Base-by-base conservation (phyloP, 2,113 vertebrate genomes). In the Odontesthes bonariensis region DNA sequence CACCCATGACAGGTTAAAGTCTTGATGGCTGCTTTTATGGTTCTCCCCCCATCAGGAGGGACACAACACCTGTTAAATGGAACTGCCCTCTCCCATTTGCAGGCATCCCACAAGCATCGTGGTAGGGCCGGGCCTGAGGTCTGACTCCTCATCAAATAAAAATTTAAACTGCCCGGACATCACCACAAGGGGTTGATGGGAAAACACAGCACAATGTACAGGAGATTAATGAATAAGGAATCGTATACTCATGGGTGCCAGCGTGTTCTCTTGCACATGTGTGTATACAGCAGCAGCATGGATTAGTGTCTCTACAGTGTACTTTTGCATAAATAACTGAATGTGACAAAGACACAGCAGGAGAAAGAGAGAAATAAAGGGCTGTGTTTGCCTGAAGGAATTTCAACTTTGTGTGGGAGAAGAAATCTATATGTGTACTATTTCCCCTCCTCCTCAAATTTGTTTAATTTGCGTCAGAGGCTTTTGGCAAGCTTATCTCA, bases 1-100 rank as follows among this genome's bases (percentile, higher is more conserved):
- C 92, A 93, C 87, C 92, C 92, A 63, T 92, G 92, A 92, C 90
- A 90, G 85, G 91, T 93, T 94, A 89, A 91, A 92, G 88, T 88
- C 88, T 85, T 94, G 89, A 93, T 91, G 91, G 81, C 71, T 74
- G 83, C 69, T 82, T 92, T 93, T 92, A 95, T 92, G 67, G 77
- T 58, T 42, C 75, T 60, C 66, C 19, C 35, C 57, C 84, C 84
- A 82, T 59, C 20, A 70, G 74, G 88, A 90, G 82, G 81, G 75
- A 77, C 75, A 53, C 86, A 86, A 87, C 93, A 94, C 92, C 92
- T 93, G 92, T 94, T 94, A 89, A 90, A 89, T 84, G 79, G 84
- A 81, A 56, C 73, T 81, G 35, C 59, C 80, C 73, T 52, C 73
- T 78, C 67, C 66, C 65, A 66, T 67, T 69, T 60, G 67, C 83